Percentiles rank a stretch among this genome's conserved stretches.
phyloP scores from a whole-genome alignment of 2,888 invertebrate species.

The Oscheius sp. region DNA sequence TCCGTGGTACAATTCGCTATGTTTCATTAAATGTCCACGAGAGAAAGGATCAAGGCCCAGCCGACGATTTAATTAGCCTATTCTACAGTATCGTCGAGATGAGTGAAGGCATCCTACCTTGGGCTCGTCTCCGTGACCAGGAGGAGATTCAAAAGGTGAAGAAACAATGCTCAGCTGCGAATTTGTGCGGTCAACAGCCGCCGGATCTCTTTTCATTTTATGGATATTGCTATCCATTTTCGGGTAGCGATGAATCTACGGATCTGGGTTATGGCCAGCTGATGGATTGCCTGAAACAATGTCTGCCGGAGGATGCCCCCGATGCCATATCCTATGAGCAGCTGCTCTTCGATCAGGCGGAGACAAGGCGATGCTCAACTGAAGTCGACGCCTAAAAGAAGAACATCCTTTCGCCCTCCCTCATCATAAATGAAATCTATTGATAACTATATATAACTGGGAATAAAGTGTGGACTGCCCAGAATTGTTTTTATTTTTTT shows the following conservation, averaged over 20 bases:
- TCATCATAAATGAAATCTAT: too few relatives aligned
- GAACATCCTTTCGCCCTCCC: too few relatives aligned
- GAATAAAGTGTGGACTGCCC: neutral
- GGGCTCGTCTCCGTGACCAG: slow-evolving; percentile 34
- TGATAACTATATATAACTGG: too few relatives aligned
- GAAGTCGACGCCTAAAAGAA: too few relatives aligned
- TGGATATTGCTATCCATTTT: slow-evolving; percentile 1
- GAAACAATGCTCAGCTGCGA: neutral
- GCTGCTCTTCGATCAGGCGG: too few relatives aligned
- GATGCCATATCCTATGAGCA: too few relatives aligned
- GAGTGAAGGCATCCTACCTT: slow-evolving; percentile 47
- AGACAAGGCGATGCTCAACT: too few relatives aligned
- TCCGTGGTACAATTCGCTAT: slow-evolving; percentile 39
- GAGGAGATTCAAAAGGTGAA: slow-evolving; percentile 15
- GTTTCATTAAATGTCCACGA: slow-evolving; percentile 45
- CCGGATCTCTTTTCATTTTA: slow-evolving; percentile 22
- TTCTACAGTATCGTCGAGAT: slow-evolving; percentile 51
- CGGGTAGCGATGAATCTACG: neutral
- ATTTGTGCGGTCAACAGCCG: slow-evolving; percentile 17
- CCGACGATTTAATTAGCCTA: slow-evolving; percentile 54
- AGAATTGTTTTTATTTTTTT: neutral
- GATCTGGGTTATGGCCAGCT: slow-evolving; percentile 10
- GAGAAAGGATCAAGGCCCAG: slow-evolving; percentile 33
- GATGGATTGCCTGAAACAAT: slow-evolving; percentile 1
- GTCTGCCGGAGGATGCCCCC: neutral